phyloP scores from a whole-genome alignment of 2,797 vertebrate genomes.

The Craterocephalus amniculus region DNA sequence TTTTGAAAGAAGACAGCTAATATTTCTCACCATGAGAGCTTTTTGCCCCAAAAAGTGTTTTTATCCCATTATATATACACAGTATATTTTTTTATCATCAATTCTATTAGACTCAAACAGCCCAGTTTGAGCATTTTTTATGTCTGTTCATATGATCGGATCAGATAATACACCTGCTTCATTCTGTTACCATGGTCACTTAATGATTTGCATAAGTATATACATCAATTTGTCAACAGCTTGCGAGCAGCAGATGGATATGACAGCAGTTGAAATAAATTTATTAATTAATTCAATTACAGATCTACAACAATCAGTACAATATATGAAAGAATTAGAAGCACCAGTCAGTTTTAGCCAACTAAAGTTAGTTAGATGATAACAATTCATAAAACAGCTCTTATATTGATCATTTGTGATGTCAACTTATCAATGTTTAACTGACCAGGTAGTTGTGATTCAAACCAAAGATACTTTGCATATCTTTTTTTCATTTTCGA shows the following conservation, averaged over 20 bases:
- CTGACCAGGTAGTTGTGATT: too few species aligned
- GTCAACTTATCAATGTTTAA: not conserved
- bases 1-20: not conserved
- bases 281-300: not conserved
- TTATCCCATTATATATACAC: not conserved
- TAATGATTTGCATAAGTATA: conserved; percentile 26
- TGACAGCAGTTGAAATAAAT: not conserved
- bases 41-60: not conserved
- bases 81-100: not conserved
- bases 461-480: too few species aligned
- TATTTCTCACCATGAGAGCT: not conserved
- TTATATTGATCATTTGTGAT: not conserved
- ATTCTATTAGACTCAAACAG: too few species aligned
- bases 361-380: not conserved
- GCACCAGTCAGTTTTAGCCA: not conserved
- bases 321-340: not conserved
- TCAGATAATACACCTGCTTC: conserved; percentile 18
- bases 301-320: not conserved
- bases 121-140: too few species aligned
- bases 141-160: not conserved
- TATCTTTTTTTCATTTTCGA: too few species aligned
- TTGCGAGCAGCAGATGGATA: conserved; percentile 26
- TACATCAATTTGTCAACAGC: conserved; percentile 12
- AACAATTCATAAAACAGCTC: not conserved
- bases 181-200: conserved; percentile 27